These are phyloP conservation scores for Dusona sp. DNA, from an alignment of 2,888 invertebrate species.

Conservation along the genomic window DNA sequence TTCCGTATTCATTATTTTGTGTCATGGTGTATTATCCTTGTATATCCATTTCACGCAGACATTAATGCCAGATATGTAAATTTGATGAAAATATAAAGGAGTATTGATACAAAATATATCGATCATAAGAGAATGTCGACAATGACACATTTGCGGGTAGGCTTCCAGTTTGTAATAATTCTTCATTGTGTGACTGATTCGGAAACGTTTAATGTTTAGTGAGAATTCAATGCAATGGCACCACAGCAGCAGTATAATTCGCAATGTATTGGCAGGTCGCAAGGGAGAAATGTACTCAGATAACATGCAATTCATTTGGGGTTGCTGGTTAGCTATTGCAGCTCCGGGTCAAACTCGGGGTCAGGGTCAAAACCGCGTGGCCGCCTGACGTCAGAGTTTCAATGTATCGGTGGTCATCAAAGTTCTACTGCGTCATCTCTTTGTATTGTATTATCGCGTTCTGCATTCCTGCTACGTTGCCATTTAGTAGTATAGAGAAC, in stretches of 20 bases:
- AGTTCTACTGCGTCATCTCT: not conserved
- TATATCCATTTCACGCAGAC: not conserved
- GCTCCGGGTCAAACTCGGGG: constrained; percentile 70
- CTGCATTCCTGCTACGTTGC: not conserved
- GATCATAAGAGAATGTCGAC: not conserved
- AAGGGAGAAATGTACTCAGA: constrained; percentile 58
- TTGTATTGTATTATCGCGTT: not conserved
- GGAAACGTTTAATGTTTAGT: constrained; percentile 30
- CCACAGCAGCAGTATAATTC: constrained; percentile 1
- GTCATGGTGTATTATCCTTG: not conserved
- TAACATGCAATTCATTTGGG: constrained; percentile 35
- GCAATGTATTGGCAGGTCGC: constrained; percentile 33
- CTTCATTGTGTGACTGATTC: not conserved
- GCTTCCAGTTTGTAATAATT: not conserved
- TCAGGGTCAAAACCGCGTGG: constrained; percentile 54
- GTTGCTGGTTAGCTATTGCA: constrained; percentile 34
- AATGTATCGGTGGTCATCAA: constrained; percentile 23
- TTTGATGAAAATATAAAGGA: not conserved
- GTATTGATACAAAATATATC: not conserved
- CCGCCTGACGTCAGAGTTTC: constrained; percentile 61
- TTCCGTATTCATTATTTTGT: not conserved
- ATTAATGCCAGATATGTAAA: not conserved
- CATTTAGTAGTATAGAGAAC: not conserved
- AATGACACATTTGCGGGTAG: not conserved
- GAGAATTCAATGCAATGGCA: constrained; percentile 30